Evolutionary conservation across 2,797 vertebrate species (phyloP).

Genomic region (Acanthurus tractus): DNA sequence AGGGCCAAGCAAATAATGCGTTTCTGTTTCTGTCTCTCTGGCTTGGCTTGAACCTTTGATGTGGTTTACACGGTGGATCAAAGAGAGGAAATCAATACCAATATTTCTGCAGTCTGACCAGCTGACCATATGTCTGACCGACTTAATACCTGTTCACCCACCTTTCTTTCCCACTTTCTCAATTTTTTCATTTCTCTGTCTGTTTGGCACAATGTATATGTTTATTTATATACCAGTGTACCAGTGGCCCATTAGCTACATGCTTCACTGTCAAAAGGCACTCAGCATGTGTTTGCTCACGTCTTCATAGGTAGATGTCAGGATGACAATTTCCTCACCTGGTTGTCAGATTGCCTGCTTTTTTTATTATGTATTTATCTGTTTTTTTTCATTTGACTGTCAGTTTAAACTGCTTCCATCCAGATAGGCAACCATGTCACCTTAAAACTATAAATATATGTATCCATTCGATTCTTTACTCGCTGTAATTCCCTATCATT

Average conservation of each 20-base stretch:
- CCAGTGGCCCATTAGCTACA: neutral
- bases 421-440: neutral
- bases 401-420: neutral
- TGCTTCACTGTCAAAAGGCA: neutral
- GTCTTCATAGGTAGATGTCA: neutral
- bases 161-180: conserved; percentile 10
- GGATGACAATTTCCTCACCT: too few species aligned
- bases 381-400: neutral
- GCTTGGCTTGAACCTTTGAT: conserved; percentile 57
- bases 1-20: conserved; percentile 36
- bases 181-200: neutral
- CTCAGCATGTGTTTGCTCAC: neutral
- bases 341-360: neutral
- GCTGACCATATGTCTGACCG: conserved; percentile 42
- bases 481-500: neutral
- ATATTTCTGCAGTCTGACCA: conserved; percentile 55
- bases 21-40: conserved; percentile 50
- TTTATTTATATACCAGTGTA: neutral
- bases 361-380: neutral
- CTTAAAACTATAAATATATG: neutral
- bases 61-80: conserved; percentile 62
- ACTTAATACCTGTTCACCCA: conserved; percentile 17
- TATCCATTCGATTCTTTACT: neutral
- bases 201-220: neutral
- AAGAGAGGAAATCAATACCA: conserved; percentile 69